Conservation (phyloP, 2,888 invertebrate species). For the Drosophila aldrichi region DNA sequence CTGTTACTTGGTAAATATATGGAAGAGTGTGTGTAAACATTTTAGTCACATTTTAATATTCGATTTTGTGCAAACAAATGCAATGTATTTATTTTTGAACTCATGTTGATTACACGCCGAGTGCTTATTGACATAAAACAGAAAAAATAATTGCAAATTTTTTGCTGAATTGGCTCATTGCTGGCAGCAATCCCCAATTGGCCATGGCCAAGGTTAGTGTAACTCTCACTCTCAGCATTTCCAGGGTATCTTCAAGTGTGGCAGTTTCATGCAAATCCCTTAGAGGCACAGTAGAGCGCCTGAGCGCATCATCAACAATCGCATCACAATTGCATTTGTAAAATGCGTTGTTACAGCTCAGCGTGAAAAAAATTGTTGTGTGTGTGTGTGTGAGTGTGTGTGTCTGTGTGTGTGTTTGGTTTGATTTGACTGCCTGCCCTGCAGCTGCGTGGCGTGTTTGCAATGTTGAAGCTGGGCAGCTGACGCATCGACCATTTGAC, state of each 20-base stretch:
- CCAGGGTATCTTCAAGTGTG: background rate
- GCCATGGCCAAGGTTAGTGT: background rate
- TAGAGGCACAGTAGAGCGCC: background rate
- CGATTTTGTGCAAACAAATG: background rate
- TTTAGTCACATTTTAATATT: slow-evolving; percentile 4
- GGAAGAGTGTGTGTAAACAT: slow-evolving; percentile 1
- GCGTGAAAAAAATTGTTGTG: background rate
- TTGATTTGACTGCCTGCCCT: background rate
- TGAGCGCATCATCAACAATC: background rate
- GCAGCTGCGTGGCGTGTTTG: background rate
- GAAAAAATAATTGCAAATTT: background rate
- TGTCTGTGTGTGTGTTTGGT: background rate
- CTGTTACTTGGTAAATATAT: background rate
- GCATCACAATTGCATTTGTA: background rate
- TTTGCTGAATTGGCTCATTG: background rate
- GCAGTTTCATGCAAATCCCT: too few species aligned
- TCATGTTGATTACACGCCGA: background rate
- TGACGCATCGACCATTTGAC: background rate
- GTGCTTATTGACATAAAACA: slow-evolving; percentile 3
- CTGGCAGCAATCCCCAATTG: background rate
- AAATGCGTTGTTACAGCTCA: background rate
- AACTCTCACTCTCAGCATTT: accelerated
- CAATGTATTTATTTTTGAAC: slow-evolving; percentile 1
- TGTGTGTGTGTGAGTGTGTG: too few species aligned
- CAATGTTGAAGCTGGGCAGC: background rate